Base-by-base conservation (phyloP, 2,113 vertebrate genomes). In the Jacana jacana region DNA sequence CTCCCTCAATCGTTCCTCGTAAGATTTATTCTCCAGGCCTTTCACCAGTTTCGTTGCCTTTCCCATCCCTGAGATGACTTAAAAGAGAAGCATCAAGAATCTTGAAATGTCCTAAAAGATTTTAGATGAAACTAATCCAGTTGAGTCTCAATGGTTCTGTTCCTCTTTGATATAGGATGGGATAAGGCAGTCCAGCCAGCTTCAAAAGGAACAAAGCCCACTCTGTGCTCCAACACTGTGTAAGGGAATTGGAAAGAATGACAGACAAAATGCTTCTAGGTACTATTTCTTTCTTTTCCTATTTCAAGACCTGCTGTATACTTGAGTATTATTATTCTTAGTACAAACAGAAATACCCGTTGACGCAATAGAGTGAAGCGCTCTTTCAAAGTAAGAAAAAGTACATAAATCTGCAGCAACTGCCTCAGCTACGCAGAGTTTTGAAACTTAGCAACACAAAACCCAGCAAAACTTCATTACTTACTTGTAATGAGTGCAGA, bases 1-100 rank as follows among this genome's bases (percentile, higher is more conserved):
- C n/a, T n/a, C n/a, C n/a, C n/a, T n/a, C n/a, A n/a, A n/a, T n/a
- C n/a, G n/a, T n/a, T n/a, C n/a, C n/a, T n/a, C n/a, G n/a, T n/a
- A n/a, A n/a, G n/a, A n/a, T n/a, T n/a, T n/a, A n/a, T n/a, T n/a
- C n/a, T n/a, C n/a, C n/a, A n/a, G n/a, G n/a, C n/a, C n/a, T n/a
- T n/a, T n/a, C n/a, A n/a, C n/a, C n/a, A n/a, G n/a, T n/a, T n/a
- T n/a, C n/a, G n/a, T n/a, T n/a, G n/a, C n/a, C n/a, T n/a, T n/a
- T n/a, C n/a, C n/a, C n/a, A n/a, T n/a, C n/a, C n/a, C n/a, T n/a
- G n/a, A n/a, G n/a, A 93, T 78, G 60, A 92, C 39, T 93, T 46
- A 57, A 95, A 86, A 76, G 91, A 91, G 87, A 80, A 71, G 9
- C 35, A 61, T 79, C 88, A 37, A 89, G 63, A 83, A 89, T n/a